phyloP scores from a whole-genome alignment of 1,140 invertebrate species.

The Pissodes strobi region DNA sequence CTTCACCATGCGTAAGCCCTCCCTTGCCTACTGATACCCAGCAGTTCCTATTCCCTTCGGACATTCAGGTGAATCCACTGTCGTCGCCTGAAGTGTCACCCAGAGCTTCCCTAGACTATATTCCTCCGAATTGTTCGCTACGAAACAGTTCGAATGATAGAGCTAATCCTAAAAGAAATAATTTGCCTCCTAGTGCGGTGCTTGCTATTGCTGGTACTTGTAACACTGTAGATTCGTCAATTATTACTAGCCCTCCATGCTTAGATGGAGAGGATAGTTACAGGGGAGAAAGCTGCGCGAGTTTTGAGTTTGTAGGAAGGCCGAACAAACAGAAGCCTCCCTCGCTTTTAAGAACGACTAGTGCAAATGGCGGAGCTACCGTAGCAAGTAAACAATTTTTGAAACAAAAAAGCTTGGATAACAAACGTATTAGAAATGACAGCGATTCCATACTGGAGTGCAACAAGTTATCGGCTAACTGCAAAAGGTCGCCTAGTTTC shows the following conservation, averaged over 20 bases:
- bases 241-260: constrained; percentile 54
- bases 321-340: constrained; percentile 46
- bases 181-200: constrained; percentile 58
- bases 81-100: constrained; percentile 59
- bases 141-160: constrained; percentile 47
- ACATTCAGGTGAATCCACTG: constrained; percentile 61
- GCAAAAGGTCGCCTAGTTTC: constrained; percentile 54
- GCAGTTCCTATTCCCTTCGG: constrained; percentile 66
- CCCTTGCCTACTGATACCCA: constrained; percentile 59
- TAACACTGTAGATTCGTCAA: constrained; percentile 54
- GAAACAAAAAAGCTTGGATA: constrained; percentile 49
- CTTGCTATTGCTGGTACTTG: constrained; percentile 53
- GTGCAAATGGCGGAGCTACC: constrained; percentile 43
- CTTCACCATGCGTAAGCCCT: constrained; percentile 65
- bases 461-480: constrained; percentile 51
- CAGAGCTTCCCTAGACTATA: constrained; percentile 57
- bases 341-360: constrained; percentile 42
- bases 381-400: constrained; percentile 19
- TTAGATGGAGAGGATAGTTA: constrained; percentile 54
- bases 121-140: constrained; percentile 56
- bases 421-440: constrained; percentile 48
- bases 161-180: constrained; percentile 47
- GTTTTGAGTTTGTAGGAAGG: constrained; percentile 64
- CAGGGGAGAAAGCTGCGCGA: constrained; percentile 66
- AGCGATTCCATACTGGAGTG: constrained; percentile 53